A percentile compares a stretch with the other conserved stretches of the same genome.
phyloP scores from a whole-genome alignment of 1,140 invertebrate genomes.

The Neodiprion pinetum region DNA sequence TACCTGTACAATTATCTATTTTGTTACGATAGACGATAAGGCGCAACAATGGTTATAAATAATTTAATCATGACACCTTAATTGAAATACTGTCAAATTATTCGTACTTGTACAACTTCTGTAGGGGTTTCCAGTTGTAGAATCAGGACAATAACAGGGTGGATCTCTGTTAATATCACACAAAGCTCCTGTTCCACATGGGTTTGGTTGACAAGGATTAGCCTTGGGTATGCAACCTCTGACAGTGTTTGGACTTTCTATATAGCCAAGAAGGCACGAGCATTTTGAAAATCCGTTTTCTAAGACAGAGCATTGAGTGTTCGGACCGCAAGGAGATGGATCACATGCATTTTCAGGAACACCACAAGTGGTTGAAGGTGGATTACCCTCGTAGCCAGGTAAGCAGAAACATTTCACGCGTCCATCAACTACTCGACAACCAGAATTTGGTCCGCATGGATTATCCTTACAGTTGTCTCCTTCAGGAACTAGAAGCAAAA shows the following conservation, averaged over 20 bases:
- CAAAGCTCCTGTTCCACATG: slow-evolving; percentile 78
- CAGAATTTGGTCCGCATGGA: slow-evolving; percentile 83
- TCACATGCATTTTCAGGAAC: slow-evolving; percentile 80
- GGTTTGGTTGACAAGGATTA: slow-evolving; percentile 83
- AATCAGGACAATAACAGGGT: slow-evolving; percentile 82
- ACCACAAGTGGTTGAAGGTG: slow-evolving; percentile 71
- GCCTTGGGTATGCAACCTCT: slow-evolving; percentile 79
- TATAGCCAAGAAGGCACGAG: slow-evolving; percentile 81
- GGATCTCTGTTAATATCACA: slow-evolving; percentile 80
- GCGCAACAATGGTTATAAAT: background rate
- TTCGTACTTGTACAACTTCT: slow-evolving; percentile 68
- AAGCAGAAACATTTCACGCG: slow-evolving; percentile 83
- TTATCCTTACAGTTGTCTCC: slow-evolving; percentile 85
- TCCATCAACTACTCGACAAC: slow-evolving; percentile 75
- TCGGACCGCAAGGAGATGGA: slow-evolving; percentile 86
- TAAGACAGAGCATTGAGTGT: slow-evolving; percentile 82
- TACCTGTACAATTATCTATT: background rate
- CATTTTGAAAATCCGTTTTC: slow-evolving; percentile 87
- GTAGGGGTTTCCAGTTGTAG: slow-evolving; percentile 80
- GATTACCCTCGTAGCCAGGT: slow-evolving; percentile 87
- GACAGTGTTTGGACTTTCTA: slow-evolving; percentile 87
- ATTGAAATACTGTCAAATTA: slow-evolving; percentile 8
- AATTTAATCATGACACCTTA: background rate
- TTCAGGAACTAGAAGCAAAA: slow-evolving; percentile 76
- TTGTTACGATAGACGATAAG: background rate